Evolutionary conservation across 64 coral and sea anemone species (phyloP).

Genomic region (Montipora efflorescens): DNA sequence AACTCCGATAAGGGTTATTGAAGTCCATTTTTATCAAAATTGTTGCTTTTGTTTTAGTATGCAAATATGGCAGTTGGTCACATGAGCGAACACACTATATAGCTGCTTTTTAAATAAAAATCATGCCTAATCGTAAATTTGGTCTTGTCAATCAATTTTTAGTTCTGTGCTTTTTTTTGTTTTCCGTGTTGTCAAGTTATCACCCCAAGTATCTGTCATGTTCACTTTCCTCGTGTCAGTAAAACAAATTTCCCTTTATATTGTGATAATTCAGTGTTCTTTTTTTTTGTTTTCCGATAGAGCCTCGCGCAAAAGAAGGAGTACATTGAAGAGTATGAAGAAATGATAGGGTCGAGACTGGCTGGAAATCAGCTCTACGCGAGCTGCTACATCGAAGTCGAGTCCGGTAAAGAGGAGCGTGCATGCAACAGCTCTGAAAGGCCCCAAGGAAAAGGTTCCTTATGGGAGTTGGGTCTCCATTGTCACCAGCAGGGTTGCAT

Average conservation of each 20-base stretch:
- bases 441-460: constrained; percentile 18
- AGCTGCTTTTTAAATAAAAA: too few species aligned
- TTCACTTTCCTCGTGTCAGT: neutral
- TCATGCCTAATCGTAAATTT: too few species aligned
- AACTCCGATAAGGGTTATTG: too few species aligned
- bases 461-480: neutral
- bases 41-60: too few species aligned
- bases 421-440: neutral
- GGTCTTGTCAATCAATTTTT: too few species aligned
- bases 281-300: neutral
- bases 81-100: too few species aligned
- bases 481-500: constrained; percentile 4
- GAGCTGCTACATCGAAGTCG: neutral
- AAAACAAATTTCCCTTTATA: neutral
- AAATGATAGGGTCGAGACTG: constrained; percentile 40
- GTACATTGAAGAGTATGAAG: constrained; percentile 25
- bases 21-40: too few species aligned
- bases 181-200: too few species aligned
- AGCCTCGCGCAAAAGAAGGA: constrained; percentile 4
- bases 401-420: constrained; percentile 38
- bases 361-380: constrained; percentile 28
- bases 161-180: too few species aligned
- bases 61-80: too few species aligned
- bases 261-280: neutral
- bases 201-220: too few species aligned